A percentile compares a stretch with the other conserved stretches of the same genome.
These are phyloP conservation scores for Parascotia fuliginaria DNA, from an alignment of 2,888 invertebrate genomes.

Conservation along the genomic window DNA sequence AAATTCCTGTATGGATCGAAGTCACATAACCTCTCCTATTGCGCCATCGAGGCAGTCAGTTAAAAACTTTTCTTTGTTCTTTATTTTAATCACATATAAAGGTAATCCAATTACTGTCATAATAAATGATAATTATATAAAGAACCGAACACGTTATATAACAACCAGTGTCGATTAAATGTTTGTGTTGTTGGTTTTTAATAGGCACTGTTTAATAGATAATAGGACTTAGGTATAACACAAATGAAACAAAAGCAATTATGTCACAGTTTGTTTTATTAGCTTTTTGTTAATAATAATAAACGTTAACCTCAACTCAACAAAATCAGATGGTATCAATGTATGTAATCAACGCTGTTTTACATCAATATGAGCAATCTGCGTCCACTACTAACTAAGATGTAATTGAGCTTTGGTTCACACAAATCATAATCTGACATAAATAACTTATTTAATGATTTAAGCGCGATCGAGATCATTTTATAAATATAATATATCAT, in stretches of 20 bases:
- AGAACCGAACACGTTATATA: too few relatives aligned
- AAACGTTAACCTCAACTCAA: constrained; percentile 74
- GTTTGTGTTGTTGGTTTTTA: too few relatives aligned
- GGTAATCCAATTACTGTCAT: too few relatives aligned
- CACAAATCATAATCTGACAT: constrained; percentile 35
- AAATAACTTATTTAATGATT: constrained; percentile 18
- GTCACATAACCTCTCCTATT: too few relatives aligned
- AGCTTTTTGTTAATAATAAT: constrained; percentile 73
- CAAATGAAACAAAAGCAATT: constrained; percentile 40
- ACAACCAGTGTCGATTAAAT: too few relatives aligned
- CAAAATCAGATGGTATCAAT: constrained; percentile 66
- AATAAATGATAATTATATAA: too few relatives aligned
- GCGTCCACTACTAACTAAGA: constrained; percentile 40
- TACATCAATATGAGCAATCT: constrained; percentile 48
- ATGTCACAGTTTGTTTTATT: constrained; percentile 69
- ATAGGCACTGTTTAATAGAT: not conserved
- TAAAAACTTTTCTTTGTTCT: too few relatives aligned
- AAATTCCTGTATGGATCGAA: too few relatives aligned
- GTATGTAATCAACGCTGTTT: constrained; percentile 63
- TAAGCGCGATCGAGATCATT: constrained; percentile 13
- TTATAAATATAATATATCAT: not conserved
- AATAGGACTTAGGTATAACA: not conserved
- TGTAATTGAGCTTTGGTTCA: constrained; percentile 72
- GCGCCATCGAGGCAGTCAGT: too few relatives aligned
- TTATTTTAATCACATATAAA: too few relatives aligned